Evolutionary conservation across 1,140 invertebrate genomes (phyloP), one percentile per base, ranked within the genome.

Genomic region (Bicyclus anynana): DNA sequence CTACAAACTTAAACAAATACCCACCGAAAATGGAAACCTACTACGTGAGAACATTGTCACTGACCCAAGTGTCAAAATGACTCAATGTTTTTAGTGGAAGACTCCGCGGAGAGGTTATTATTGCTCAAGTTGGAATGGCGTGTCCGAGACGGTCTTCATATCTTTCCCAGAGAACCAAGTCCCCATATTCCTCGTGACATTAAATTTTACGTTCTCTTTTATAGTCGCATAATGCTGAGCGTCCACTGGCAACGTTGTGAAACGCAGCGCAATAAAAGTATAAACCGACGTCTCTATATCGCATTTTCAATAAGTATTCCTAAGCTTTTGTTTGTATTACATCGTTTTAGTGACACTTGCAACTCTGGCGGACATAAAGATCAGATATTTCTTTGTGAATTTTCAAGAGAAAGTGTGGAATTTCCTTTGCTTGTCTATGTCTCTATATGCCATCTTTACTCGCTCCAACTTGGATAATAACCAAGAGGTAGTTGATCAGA

Each of bases 181-280:
- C 18, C 3, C 49, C 29, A 51, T 33, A 50, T 54, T 54, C 53
- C 38, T 48, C 23, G 29, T 49, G 38, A 66, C 59, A 61, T 66
- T 49, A 62, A 59, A 59, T 59, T 59, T 66, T 59, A 78, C 64
- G 69, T 72, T 64, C 67, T 70, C 60, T 69, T 61, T 69, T 52
- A 54, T 33, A 48, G 66, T 65, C 65, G 17, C 14, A 35, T 14
- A 47, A 47, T 47, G 44, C 44, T 26, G 20, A 47, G 44, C 18
- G 44, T 47, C 44, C 44, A 47, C 44, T 27, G 44, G 21, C 44
- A 6, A 47, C 44, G 44, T 46, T 21, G 18, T 47, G 44, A 20
- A 47, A 47, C 44, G 20, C 21, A 14, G 44, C 13, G 2, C 9
- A 47, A 47, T 47, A 47, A 47, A 47, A 47, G 21, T n/a, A n/a